phyloP scores from a whole-genome alignment of 1,140 invertebrate genomes.

The Zaprionus vittiger region DNA sequence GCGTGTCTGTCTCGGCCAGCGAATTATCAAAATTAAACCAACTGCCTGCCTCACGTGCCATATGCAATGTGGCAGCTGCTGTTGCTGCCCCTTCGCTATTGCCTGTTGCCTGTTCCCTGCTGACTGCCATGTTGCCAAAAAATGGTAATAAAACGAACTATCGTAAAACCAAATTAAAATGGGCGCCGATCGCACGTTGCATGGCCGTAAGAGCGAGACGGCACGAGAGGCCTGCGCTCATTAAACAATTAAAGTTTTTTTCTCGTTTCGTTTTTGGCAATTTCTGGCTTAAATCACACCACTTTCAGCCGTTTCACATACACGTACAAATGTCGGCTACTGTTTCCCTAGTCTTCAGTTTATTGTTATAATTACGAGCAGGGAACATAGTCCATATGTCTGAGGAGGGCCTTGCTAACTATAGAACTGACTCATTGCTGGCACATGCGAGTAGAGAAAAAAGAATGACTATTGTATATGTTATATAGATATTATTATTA shows the following conservation, averaged over 20 bases:
- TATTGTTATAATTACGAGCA: conserved; percentile 25
- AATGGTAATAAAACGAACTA: conserved; percentile 22
- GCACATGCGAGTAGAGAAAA: background rate
- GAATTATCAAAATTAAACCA: conserved; percentile 69
- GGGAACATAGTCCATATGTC: background rate
- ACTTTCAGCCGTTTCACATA: conserved; percentile 40
- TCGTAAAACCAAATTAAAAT: conserved; percentile 31
- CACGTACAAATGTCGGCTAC: conserved; percentile 34
- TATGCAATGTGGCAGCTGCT: conserved; percentile 66
- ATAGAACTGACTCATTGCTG: background rate
- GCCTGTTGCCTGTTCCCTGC: conserved; percentile 20
- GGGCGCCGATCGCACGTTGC: conserved; percentile 24
- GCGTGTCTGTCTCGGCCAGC: conserved; percentile 53
- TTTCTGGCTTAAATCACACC: conserved; percentile 60
- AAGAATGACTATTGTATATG: too few species aligned
- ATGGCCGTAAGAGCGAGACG: conserved; percentile 11
- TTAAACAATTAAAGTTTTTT: conserved; percentile 70
- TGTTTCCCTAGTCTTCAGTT: conserved; percentile 1
- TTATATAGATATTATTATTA: too few species aligned
- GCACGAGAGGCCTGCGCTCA: conserved; percentile 40
- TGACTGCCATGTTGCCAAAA: conserved; percentile 53
- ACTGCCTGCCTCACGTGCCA: conserved; percentile 71
- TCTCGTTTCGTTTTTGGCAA: conserved; percentile 11
- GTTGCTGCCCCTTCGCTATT: background rate
- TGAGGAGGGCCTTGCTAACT: background rate